These are phyloP conservation scores for Acinonyx jubatus DNA, from an alignment of 2,113 vertebrate genomes.

Conservation along the genomic window DNA sequence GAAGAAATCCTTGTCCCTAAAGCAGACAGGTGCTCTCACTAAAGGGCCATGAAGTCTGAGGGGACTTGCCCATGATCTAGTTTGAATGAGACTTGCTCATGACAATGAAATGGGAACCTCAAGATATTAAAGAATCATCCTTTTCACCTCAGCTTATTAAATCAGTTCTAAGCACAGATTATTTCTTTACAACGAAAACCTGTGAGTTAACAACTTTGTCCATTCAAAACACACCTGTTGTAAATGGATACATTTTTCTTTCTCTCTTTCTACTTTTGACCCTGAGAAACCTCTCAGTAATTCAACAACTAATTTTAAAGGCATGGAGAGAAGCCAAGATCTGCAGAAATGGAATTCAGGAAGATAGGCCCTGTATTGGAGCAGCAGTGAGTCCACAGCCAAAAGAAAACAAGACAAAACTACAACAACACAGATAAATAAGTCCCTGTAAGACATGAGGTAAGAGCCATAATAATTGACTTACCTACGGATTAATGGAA, in stretches of 20 bases:
- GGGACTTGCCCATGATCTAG: neutral
- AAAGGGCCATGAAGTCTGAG: neutral
- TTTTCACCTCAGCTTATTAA: neutral
- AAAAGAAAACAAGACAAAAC: neutral
- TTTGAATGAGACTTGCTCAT: neutral
- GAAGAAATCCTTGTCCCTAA: neutral
- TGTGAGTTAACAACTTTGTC: neutral
- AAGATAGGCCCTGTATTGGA: neutral
- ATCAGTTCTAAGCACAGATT: neutral
- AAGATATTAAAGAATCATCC: neutral
- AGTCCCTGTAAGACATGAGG: neutral
- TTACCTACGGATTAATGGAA: fast-evolving
- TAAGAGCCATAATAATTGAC: neutral
- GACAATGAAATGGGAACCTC: neutral
- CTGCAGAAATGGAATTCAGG: neutral
- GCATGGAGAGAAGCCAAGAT: neutral
- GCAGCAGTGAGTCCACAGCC: neutral
- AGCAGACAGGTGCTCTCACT: neutral
- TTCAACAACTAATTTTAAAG: neutral
- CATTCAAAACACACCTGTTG: slow-evolving; percentile 37
- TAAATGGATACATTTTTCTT: neutral
- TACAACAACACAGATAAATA: neutral
- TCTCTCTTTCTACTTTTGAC: neutral
- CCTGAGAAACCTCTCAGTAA: neutral
- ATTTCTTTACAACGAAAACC: slow-evolving; percentile 10